Evolutionary conservation across 2,888 invertebrate species (phyloP).

Genomic region (Sphaerophoria rueppellii): DNA sequence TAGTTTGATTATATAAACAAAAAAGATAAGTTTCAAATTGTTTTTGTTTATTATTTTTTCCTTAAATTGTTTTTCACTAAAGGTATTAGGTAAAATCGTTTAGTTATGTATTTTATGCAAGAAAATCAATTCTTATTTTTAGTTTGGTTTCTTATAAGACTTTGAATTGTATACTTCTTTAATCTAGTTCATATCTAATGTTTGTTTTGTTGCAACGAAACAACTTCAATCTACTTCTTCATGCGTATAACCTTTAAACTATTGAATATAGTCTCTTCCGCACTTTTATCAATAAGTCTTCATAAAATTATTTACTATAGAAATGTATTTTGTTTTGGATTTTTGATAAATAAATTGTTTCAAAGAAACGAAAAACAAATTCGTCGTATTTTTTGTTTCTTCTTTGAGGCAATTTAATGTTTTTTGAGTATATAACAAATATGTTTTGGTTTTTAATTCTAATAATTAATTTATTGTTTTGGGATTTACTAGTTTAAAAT

Average conservation of each 20-base stretch:
- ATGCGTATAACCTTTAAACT: constrained; percentile 44
- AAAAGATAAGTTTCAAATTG: constrained; percentile 13
- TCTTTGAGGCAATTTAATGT: constrained; percentile 10
- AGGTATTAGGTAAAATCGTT: constrained; percentile 41
- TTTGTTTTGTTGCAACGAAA: neutral
- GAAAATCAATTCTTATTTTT: constrained; percentile 49
- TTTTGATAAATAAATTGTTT: neutral
- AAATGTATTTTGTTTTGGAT: constrained; percentile 37
- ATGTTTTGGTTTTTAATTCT: neutral
- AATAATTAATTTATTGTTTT: constrained; percentile 11
- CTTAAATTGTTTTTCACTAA: constrained; percentile 20
- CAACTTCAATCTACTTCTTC: constrained; percentile 23
- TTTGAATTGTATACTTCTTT: constrained; percentile 26
- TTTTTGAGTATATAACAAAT: neutral
- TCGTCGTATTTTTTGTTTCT: neutral
- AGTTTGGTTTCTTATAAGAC: constrained; percentile 26
- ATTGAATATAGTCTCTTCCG: constrained; percentile 68
- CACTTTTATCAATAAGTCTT: constrained; percentile 38
- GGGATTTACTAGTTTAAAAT: constrained; percentile 7
- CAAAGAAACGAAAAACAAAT: constrained; percentile 6
- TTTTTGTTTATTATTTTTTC: constrained; percentile 3
- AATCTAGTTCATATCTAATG: constrained; percentile 10
- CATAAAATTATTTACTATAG: constrained; percentile 29
- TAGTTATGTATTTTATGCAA: constrained; percentile 44
- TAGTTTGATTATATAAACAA: constrained; percentile 35